Evolutionary conservation across 2,888 invertebrate species (phyloP).

Genomic region (Subacronicta megacephala): DNA sequence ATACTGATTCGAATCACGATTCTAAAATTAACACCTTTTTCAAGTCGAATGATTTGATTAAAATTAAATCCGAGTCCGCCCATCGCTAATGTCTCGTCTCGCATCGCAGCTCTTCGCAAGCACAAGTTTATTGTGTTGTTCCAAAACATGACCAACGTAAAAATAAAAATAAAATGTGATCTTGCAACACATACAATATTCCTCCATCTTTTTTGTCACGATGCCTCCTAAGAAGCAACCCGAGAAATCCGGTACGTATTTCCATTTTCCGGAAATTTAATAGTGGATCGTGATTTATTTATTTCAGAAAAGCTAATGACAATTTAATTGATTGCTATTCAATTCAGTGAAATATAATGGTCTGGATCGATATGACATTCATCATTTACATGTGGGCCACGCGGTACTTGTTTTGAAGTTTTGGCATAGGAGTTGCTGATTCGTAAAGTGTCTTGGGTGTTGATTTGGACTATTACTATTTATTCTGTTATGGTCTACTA

Average conservation of each 20-base stretch:
- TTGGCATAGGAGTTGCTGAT: conserved; percentile 13
- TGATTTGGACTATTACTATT: background rate
- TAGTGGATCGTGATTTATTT: conserved; percentile 35
- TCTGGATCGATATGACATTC: conserved; percentile 33
- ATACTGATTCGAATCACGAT: no score
- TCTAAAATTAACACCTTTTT: no score
- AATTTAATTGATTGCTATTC: conserved; percentile 10
- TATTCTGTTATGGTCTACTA: background rate
- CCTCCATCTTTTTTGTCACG: conserved; percentile 88
- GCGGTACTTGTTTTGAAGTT: conserved; percentile 68
- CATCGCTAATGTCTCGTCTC: no score
- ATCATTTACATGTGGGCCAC: conserved; percentile 67
- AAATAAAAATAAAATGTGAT: conserved; percentile 25
- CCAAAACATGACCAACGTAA: conserved; percentile 20
- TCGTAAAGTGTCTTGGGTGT: background rate
- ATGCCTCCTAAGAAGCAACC: conserved; percentile 97
- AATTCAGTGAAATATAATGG: conserved; percentile 6
- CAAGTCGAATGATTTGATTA: no score
- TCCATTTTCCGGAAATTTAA: conserved; percentile 54
- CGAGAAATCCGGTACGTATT: conserved; percentile 94
- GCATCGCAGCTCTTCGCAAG: no score
- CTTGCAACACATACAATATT: conserved; percentile 48
- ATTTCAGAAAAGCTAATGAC: background rate
- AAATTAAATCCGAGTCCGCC: no score
- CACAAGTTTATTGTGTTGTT: no score